Evolutionary conservation across 2,888 invertebrate genomes (phyloP), one percentile per base, ranked within the genome.

Genomic region (Tipula lateralis): DNA sequence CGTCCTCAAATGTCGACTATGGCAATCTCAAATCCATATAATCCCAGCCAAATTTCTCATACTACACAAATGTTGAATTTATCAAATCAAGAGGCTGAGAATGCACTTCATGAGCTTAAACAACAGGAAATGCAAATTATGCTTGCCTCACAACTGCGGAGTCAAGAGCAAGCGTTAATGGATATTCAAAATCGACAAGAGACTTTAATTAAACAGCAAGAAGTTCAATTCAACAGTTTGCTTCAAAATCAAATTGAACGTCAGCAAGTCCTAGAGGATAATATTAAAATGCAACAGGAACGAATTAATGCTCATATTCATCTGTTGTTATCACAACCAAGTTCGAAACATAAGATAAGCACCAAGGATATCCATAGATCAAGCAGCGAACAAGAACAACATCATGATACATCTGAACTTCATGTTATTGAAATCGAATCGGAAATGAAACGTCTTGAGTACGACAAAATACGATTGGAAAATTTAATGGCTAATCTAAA

Each of bases 171-270:
- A 0, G 88, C 88, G 0, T 85, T 90, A 16, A 44, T 88, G 9
- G 89, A 90, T 44, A 90, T 90, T 90, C 90, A 90, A 86, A 87
- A 87, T 9, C 88, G 44, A 0, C 90, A 90, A 85, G 89, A 89
- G 16, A 84, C 86, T 0, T 84, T 89, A 2, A 83, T 89, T 2
- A 86, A 87, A n/a, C 88, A 88, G 4, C 90, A 90, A 85, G 90
- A 90, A 84, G 85, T 85, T 0, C 89, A 88, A 85, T 90, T 90
- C 83, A 89, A 89, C 85, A 85, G 87, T 0, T 85, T 90, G 0
- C 85, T 90, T 1, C 88, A 89, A 32, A 89, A 90, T 44, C 90
- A 90, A 85, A 84, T 90, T 29, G 86, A 88, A 19, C 88, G 90
- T 0, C 90, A 90, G 84, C 88, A 87, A 84, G 88, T 89, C 85